Evolutionary conservation across 2,113 vertebrate genomes (phyloP), one percentile per base, ranked within the genome.

Genomic region (Romanogobio albipinnatus): DNA sequence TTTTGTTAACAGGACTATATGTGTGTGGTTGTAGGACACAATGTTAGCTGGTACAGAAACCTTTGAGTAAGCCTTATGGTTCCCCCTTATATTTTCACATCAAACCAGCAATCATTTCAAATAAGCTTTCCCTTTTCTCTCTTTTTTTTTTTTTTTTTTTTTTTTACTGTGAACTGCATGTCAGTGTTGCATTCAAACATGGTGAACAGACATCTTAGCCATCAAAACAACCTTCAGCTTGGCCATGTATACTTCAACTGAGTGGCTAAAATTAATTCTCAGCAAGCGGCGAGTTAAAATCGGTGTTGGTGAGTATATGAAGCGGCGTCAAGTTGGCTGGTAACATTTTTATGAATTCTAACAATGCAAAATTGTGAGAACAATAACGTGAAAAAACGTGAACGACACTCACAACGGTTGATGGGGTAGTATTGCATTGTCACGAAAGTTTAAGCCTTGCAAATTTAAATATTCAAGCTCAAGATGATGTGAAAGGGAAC

Each of bases 1-100:
- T 86, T 86, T 80, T 88, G 73, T 88, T 81, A 61, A 79, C 58
- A 82, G 58, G 74, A 70, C 62, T 78, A 19, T 58, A 3, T 74
- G 13, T 71, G 53, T 81, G 17, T 61, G 70, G n/a, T 15, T 10
- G 4, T 0, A 7, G 56, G 19, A 24, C 58, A 76, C 9, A 36
- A 45, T 33, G 43, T 76, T 11, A 66, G 80, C 17, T 56, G 17
- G 14, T 17, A 19, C 17, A 1, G 53, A 56, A 19, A 56, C 17
- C 22, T 75, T 70, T 70, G 17, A 70, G 36, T 9, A 22, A 39
- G 36, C 33, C 17, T 64, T 29, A 29, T 7, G 2, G 5, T 43
- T 43, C 22, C 9, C 1, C 19, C 36, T 71, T 71, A 70, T 43
- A 43, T 43, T 43, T 71, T 56, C 2, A 56, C 53, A 56, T 56